Evolutionary conservation across 1,140 invertebrate genomes (phyloP).

Genomic region (Olivierus martensii): DNA sequence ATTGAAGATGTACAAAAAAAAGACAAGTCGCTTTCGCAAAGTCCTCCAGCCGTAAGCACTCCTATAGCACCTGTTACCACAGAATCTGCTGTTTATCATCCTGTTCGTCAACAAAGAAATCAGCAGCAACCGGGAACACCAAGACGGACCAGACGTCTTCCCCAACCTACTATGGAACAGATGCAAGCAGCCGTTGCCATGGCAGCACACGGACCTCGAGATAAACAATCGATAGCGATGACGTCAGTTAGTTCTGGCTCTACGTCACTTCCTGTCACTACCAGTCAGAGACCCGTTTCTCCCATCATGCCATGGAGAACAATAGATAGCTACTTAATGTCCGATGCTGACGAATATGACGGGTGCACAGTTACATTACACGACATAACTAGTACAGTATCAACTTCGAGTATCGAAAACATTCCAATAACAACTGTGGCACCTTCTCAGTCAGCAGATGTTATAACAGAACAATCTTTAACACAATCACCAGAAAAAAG

Average conservation of each 20-base stretch:
- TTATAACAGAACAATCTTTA: neutral
- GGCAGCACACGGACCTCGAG: slow-evolving; percentile 13
- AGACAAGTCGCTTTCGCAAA: neutral
- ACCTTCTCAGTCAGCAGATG: neutral
- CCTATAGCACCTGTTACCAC: no score
- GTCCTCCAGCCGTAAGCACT: slow-evolving; percentile 1
- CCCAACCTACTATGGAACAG: slow-evolving; percentile 20
- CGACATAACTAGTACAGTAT: no score
- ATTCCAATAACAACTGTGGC: neutral
- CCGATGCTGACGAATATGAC: neutral
- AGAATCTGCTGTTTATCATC: neutral
- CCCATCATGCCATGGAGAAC: slow-evolving; percentile 3
- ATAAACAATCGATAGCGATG: neutral
- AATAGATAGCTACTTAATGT: slow-evolving; percentile 3
- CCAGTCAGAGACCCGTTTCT: neutral
- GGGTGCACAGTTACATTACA: no score
- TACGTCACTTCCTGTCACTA: slow-evolving; percentile 2
- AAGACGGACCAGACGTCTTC: slow-evolving; percentile 15
- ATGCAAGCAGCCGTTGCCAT: slow-evolving; percentile 18
- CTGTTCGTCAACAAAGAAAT: neutral
- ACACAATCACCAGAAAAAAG: neutral
- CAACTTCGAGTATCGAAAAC: neutral
- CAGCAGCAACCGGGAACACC: slow-evolving; percentile 10
- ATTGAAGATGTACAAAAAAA: slow-evolving; percentile 12
- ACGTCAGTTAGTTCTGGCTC: neutral